phyloP scores from a whole-genome alignment of 2,113 vertebrate genomes.

The Orycteropus afer region DNA sequence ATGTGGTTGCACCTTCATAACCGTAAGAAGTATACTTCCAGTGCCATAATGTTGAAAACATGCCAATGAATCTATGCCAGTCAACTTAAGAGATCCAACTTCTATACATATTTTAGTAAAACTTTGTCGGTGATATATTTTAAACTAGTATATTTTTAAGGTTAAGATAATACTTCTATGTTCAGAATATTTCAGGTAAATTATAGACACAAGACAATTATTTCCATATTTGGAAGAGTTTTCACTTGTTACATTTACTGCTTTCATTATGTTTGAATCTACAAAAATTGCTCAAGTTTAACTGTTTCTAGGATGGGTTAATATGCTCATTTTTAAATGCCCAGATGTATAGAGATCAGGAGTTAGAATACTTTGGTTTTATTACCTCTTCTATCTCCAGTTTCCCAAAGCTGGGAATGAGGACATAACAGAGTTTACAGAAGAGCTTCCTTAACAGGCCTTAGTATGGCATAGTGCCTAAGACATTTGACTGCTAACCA shows the following conservation, averaged over 20 bases:
- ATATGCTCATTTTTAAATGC: slow-evolving; percentile 23
- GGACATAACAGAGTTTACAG: not conserved
- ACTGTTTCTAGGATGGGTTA: not conserved
- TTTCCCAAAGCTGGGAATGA: not conserved
- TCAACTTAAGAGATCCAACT: not conserved
- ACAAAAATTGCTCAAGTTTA: slow-evolving; percentile 3
- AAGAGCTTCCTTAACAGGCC: not conserved
- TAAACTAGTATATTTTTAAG: not conserved
- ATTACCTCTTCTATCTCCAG: not conserved
- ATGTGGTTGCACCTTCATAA: not conserved
- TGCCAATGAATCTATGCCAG: not conserved
- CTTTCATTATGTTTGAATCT: slow-evolving; percentile 12
- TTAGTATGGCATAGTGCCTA: too few species aligned
- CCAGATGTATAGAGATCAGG: not conserved
- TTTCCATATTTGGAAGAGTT: not conserved
- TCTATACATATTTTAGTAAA: not conserved
- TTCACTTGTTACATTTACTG: not conserved
- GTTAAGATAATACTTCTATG: not conserved
- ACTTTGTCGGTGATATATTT: slow-evolving; percentile 35
- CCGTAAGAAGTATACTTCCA: slow-evolving; percentile 16
- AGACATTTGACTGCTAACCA: too few species aligned
- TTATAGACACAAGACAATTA: not conserved
- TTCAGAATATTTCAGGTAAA: slow-evolving; percentile 1
- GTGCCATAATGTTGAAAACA: slow-evolving; percentile 27
- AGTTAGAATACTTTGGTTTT: not conserved